Evolutionary conservation across 2,888 invertebrate species (phyloP), one percentile per base, ranked within the genome.

Genomic region (Chymomyza amoena): DNA sequence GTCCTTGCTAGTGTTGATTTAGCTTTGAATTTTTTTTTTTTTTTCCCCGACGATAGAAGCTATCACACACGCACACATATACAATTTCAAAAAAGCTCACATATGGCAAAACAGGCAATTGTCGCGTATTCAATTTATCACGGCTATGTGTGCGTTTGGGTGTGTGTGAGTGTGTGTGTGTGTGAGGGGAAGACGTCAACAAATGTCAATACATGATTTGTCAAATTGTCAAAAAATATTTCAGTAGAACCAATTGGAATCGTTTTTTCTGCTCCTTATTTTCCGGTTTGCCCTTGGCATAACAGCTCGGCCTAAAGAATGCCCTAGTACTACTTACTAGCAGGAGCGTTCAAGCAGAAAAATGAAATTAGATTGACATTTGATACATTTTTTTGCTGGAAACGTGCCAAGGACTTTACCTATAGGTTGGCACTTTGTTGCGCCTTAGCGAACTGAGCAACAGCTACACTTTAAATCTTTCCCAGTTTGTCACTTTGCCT

Each of bases 331-430:
- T 18, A 32, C 50, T 52, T 63, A 28, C n/a, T 6, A 25, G 28
- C 32, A 32, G 32, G 25, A 16, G 61, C 61, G 78, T 69, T 89
- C 70, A 81, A 80, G 87, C 81, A 76, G 78, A 81, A 81, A 81
- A 89, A 85, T 83, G 79, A 88, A 88, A 88, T 88, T 87, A 89
- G 84, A 88, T 88, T 88, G 88, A 86, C 80, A 86, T 80, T 79
- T 86, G 84, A 87, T 88, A 88, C 78, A 84, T 25, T 83, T 77
- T 77, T 62, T 64, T 65, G n/a, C 25, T 25, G 20, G 16, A 20
- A 57, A 25, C 57, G 20, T 25, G 57, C 57, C 57, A 57, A 57
- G 18, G 57, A 54, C 54, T 18, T 16, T 36, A 15, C 15, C 28
- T 18, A 13, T 6, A 50, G 50, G 15, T 50, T 45, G 45, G 51